Evolutionary conservation across 2,113 vertebrate genomes (phyloP), one percentile per base, ranked within the genome.

Genomic region (Electrona antarctica): DNA sequence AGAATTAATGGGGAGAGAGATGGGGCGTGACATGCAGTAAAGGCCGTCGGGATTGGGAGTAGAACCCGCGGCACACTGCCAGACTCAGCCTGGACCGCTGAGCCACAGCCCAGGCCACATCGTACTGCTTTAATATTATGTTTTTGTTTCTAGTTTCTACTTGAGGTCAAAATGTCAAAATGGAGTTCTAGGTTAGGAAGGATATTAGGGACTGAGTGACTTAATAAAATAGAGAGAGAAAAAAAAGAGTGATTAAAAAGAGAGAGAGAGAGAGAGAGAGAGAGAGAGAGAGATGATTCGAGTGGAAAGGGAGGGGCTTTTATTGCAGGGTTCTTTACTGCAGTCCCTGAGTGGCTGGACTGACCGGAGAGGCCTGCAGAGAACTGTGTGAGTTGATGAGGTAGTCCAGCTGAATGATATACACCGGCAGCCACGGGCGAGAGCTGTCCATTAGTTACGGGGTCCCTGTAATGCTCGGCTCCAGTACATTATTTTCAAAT

Each of bases 401-500:
- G 91, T 91, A 91, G 87, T 89, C 90, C 87, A 80, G 86, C 92
- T 93, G 94, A 95, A 95, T 97, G 95, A 98, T 98, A 95, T 96
- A 96, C 92, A 94, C 94, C 82, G 87, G 90, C 83, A 93, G 94
- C 95, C 94, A 95, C 90, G 90, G 95, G 95, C 94, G 88, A 95
- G 94, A 93, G 93, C 94, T 95, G 91, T 95, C 95, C 95, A 96
- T 98, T 97, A 97, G 93, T 96, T 92, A 93, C 93, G 91, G 92
- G 92, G 93, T 78, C 92, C 92, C 89, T 84, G 94, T 96, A 96
- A 96, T 95, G 93, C 94, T 94, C 93, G 93, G 93, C 93, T 92
- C 82, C 85, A 98, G 95, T 97, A 94, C 95, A 97, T 98, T 98
- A 98, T 96, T 97, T 96, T 95, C 94, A 93, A 95, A 97, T 97